phyloP scores from a whole-genome alignment of 2,113 vertebrate genomes.

The rat (Rattus norvegicus) region GRCr8 NC_086021.1:124587501-124588000 shows the following conservation, averaged over 20 bases:
- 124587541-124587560: too few species aligned
- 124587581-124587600: too few species aligned
- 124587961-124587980: accelerated
- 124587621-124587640: too few species aligned
- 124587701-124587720: too few species aligned
- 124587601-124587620: too few species aligned
- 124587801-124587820: not conserved
- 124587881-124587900: not conserved
- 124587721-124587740: too few species aligned
- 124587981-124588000: not conserved
- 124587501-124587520: too few species aligned
- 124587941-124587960: not conserved
- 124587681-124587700: too few species aligned
- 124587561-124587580: too few species aligned
- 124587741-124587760: not conserved
- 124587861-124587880: not conserved
- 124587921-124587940: not conserved
- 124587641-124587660: too few species aligned
- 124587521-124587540: too few species aligned
- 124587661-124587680: too few species aligned
- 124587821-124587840: not conserved
- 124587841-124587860: not conserved
- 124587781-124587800: not conserved
- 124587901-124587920: not conserved
- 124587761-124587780: not conserved